Conservation (phyloP, 2,113 vertebrate genomes). For the Phoxinus phoxinus region DNA sequence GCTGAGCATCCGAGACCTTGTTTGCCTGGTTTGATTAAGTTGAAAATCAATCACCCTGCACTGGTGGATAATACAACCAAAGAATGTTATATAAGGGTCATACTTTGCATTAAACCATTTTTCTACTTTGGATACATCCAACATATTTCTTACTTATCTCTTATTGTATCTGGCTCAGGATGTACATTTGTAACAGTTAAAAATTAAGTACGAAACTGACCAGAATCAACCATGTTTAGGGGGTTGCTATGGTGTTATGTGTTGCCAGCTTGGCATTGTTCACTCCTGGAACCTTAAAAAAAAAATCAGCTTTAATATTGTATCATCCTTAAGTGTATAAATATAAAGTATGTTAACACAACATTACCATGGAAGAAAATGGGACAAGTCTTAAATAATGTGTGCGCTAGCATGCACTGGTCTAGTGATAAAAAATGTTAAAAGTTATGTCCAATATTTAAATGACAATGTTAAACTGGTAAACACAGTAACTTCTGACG, state of each 20-base stretch:
- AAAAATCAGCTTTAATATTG: not conserved
- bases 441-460: not conserved
- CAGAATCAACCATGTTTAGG: not conserved
- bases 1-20: conserved; percentile 2
- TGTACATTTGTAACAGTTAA: not conserved
- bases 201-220: not conserved
- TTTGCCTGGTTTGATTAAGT: conserved; percentile 48
- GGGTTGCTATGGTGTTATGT: not conserved
- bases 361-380: not conserved
- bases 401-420: no score
- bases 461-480: not conserved
- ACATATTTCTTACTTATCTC: not conserved
- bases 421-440: no score
- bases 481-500: not conserved
- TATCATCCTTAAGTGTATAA: not conserved
- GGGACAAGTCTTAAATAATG: not conserved
- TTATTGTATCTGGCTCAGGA: not conserved
- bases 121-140: not conserved
- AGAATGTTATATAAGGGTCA: not conserved
- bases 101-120: not conserved
- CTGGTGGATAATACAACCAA: not conserved
- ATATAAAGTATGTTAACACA: no score
- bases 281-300: not conserved
- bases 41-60: conserved; percentile 36
- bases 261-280: not conserved